Evolutionary conservation across 2,797 vertebrate species (phyloP).

Genomic region (Spinus pinus): DNA sequence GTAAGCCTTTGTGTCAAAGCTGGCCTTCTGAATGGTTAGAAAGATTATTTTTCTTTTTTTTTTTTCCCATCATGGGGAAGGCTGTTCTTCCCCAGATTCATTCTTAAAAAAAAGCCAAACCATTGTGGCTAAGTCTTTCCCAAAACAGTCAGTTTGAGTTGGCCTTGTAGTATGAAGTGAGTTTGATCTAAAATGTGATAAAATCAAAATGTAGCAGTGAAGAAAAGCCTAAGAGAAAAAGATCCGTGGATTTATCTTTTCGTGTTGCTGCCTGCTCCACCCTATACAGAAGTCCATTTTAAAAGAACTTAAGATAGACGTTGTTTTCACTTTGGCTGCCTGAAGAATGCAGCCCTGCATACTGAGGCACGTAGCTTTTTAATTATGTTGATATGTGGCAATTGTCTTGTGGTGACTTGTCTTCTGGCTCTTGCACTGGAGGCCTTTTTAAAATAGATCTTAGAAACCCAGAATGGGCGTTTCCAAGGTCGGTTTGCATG

Average conservation of each 20-base stretch:
- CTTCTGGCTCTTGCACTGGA: not conserved
- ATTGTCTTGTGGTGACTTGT: conserved; percentile 65
- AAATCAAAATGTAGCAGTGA: not conserved
- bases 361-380: conserved; percentile 32
- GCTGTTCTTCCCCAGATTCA: not conserved
- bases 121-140: not conserved
- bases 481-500: not conserved
- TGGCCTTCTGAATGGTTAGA: conserved; percentile 4
- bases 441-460: not conserved
- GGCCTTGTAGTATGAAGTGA: not conserved
- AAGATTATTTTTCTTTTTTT: not conserved
- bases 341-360: conserved; percentile 17
- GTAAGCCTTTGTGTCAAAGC: conserved; percentile 24
- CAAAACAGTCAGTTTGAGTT: not conserved
- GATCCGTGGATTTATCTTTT: conserved; percentile 24
- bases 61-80: not conserved
- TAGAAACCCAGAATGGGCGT: not conserved
- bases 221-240: conserved; percentile 4
- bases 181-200: conserved; percentile 29
- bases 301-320: not conserved
- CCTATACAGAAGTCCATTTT: conserved; percentile 16
- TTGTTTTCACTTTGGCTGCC: conserved; percentile 18
- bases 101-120: conserved; percentile 25
- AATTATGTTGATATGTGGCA: conserved; percentile 64
- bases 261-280: conserved; percentile 17